A percentile compares a stretch with the other conserved stretches of the same genome.
These are phyloP conservation scores for Tetramorium alpestre DNA, from an alignment of 1,140 invertebrate species.

Conservation along the genomic window DNA sequence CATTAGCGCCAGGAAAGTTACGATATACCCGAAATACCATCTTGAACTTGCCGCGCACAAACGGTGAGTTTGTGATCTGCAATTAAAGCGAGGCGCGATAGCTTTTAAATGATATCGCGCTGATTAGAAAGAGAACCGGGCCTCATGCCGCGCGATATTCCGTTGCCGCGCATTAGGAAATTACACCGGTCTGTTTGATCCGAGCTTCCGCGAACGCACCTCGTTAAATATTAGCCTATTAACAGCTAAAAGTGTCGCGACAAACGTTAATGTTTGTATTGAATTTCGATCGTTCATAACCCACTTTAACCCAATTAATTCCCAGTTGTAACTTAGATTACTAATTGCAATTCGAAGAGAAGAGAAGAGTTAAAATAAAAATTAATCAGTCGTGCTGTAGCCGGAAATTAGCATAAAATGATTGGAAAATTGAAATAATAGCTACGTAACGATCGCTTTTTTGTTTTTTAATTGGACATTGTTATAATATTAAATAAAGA, in stretches of 20 bases:
- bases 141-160: conserved; percentile 22
- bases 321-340: not conserved
- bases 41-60: conserved; percentile 20
- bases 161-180: conserved; percentile 37
- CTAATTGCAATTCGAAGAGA: not conserved
- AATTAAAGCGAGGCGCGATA: conserved; percentile 52
- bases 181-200: conserved; percentile 35
- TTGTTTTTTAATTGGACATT: not conserved
- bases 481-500: not conserved
- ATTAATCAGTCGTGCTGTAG: not conserved
- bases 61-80: conserved; percentile 51
- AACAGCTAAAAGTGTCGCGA: not conserved
- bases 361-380: not conserved
- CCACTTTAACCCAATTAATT: conserved; percentile 2
- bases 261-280: not conserved
- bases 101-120: conserved; percentile 49
- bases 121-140: conserved; percentile 43
- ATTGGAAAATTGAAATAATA: not conserved
- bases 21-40: conserved; percentile 25
- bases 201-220: conserved; percentile 10
- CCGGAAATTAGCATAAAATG: conserved; percentile 14
- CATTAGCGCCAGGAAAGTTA: conserved; percentile 30
- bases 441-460: not conserved
- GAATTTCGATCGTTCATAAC: not conserved
- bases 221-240: conserved; percentile 23